Base-by-base conservation (phyloP, 1,140 invertebrate genomes). In the Eubasilissa regina region DNA sequence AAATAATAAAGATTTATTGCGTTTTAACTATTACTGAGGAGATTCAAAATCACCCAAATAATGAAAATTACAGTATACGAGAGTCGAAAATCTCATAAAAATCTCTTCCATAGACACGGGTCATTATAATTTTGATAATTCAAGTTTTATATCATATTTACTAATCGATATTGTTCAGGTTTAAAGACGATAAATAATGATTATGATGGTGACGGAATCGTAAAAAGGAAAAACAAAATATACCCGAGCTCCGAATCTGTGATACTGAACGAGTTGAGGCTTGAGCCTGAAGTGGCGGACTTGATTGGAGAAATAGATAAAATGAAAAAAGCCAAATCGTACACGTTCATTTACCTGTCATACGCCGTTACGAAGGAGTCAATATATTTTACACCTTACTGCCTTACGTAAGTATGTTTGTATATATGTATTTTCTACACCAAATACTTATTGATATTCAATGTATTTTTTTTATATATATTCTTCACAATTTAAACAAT, bases 351-450 rank as follows among this genome's bases (percentile, higher is more conserved):
- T 6, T 94, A 94, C 80, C 90, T 95, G 89, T 89, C 91, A 44
- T 94, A 94, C 84, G 91, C 92, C 58, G 91, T 93, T 7, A 90
- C 92, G 21, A 90, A 90, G 81, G 90, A 91, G 4, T 94, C 93
- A 68, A 91, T 93, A 82, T 90, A 91, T 84, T 95, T 94, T 73
- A 92, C 92, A 0, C 93, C 93, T 6, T 94, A 94, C 84, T 92
- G 88, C 79, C 85, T 93, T 47, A 91, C 88, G 91, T 92, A 87
- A 87, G 87, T 85, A 7, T 7, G 17, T 60, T n/a, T 43, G 15
- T 21, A 55, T 12, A 53, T 13, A 56, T 15, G 53, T 13, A n/a
- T 43, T 21, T 43, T 58, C 4, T 44, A 6, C 44, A 0, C 15
- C 9, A 74, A 43, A 44, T 35, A 21, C 11, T 55, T 55, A 43